Base-by-base conservation (phyloP, 2,888 invertebrate species). In the Drosophila falleni region DNA sequence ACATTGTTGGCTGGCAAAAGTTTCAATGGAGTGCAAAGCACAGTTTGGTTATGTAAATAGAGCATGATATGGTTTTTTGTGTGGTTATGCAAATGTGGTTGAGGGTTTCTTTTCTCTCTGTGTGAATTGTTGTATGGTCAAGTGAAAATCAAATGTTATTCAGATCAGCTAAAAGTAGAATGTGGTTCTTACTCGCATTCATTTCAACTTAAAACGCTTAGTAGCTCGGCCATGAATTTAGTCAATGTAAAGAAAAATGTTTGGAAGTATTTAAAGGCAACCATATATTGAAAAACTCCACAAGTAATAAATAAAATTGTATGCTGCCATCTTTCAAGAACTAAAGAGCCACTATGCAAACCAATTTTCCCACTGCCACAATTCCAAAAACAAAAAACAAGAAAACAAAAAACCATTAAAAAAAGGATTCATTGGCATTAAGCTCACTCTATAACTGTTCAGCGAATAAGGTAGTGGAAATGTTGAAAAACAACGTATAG, bases 1-100 rank as follows among this genome's bases (percentile, higher is more conserved):
- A 75, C 73, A 64, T 49, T 50, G 59, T 53, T 44, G 23, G 46
- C 54, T 51, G 54, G 61, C 44, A 66, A 71, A 80, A 80, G 62
- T 80, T 74, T 67, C 58, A 67, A 78, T 78, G 55, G 49, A 71
- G 78, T 78, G 74, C 58, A 66, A 46, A 70, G 76, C 55, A 72
- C 46, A 69, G 79, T 76, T 67, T 69, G 76, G 76, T 53, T 73
- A 70, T 76, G 73, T 70, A 76, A 79, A 79, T 76, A 70, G 69
- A 61, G 58, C 76, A 70, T 73, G 74, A 77, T 76, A 77, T 66
- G 65, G 62, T 77, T 73, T 64, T 68, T 65, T 70, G 64, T 73
- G 69, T 47, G 73, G 72, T 44, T 74, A 71, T 74, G 76, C 67
- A 74, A 61, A 76, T 73, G 65, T 54, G 72, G 64, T 58, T 37